Evolutionary conservation across 37 sponge, comb jelly and placozoan genomes (phyloP).

Genomic region (Tethya wilhelma): DNA sequence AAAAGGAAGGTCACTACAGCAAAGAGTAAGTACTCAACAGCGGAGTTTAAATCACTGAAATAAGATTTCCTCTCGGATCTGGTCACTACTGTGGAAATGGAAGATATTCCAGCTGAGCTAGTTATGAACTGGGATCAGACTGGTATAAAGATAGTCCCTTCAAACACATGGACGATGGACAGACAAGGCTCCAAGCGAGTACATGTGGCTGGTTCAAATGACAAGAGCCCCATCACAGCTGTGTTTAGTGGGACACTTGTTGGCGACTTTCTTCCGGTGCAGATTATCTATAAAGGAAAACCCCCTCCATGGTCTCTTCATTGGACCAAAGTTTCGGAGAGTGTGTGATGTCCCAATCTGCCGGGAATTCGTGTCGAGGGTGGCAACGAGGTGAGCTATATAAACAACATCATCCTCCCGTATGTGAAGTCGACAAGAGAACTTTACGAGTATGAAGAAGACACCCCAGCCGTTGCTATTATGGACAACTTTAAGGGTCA

Average conservation of each 20-base stretch:
- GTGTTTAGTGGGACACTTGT: conserved; percentile 19
- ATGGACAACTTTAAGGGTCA: too few relatives aligned
- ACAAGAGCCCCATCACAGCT: conserved; percentile 57
- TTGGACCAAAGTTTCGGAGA: background rate
- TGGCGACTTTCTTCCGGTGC: conserved; percentile 42
- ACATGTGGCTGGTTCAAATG: conserved; percentile 8
- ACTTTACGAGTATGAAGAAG: background rate
- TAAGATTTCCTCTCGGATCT: conserved; percentile 11
- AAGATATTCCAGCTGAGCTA: background rate
- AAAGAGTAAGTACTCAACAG: conserved; percentile 20
- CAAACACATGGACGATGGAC: conserved; percentile 19
- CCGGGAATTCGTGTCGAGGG: conserved; percentile 48
- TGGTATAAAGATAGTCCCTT: conserved; percentile 26
- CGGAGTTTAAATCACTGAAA: conserved; percentile 18
- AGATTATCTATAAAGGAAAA: conserved; percentile 61
- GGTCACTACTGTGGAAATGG: background rate
- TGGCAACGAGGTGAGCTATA: too few relatives aligned
- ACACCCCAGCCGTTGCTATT: background rate
- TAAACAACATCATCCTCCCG: too few relatives aligned
- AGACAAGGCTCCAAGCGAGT: conserved; percentile 18
- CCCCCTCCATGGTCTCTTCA: conserved; percentile 41
- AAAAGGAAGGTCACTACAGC: conserved; percentile 26
- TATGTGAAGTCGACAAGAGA: background rate
- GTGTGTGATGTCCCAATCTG: conserved; percentile 57
- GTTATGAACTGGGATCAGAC: conserved; percentile 33